Base-by-base conservation (phyloP, 1,140 invertebrate genomes). In the Samia ricini region DNA sequence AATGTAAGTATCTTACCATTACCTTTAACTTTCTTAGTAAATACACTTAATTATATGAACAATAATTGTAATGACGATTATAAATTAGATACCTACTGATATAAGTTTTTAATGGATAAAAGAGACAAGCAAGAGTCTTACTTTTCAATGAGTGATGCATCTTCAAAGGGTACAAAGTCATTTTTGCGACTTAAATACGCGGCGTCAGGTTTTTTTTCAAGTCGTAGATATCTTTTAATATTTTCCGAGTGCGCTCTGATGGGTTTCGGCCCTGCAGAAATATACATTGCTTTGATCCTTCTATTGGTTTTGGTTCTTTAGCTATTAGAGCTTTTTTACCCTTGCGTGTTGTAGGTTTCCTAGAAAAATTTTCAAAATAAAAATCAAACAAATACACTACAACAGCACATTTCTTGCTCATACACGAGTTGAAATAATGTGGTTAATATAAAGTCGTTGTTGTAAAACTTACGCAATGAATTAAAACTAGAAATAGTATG, bases 261-360 rank as follows among this genome's bases (percentile, higher is more conserved):
- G 96, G 95, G 76, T 97, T 97, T 0, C 94, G 93, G 48, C 97
- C 98, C 91, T 96, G 95, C 19, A 99, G 89, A 79, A 98, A 97
- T 58, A 99, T 84, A 49, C 95, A 93, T 79, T 94, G 94, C 80
- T 99, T 99, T 1, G 94, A 91, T 81, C 97, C 95, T 93, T 99
- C 98, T 69, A 97, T 93, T 4, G 98, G 82, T 90, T 99, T 96
- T 0, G 98, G 96, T 78, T 97, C 97, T 74, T 94, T 93, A 20
- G 95, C 94, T 59, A 95, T 84, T 26, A 99, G 83, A 54, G 94
- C 93, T 71, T 95, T 94, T 89, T 99, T 99, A 36, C 97, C 97
- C 85, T 94, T 95, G 22, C 95, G 94, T 21, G 97, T 98, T 77
- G 94, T 97, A 0, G 98, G 95, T 92, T 98, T 98, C 63, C 95